A percentile compares a stretch with the other conserved stretches of the same genome.
Evolutionary conservation across 2,113 vertebrate genomes (phyloP).

Genomic region (Gallinago media): DNA sequence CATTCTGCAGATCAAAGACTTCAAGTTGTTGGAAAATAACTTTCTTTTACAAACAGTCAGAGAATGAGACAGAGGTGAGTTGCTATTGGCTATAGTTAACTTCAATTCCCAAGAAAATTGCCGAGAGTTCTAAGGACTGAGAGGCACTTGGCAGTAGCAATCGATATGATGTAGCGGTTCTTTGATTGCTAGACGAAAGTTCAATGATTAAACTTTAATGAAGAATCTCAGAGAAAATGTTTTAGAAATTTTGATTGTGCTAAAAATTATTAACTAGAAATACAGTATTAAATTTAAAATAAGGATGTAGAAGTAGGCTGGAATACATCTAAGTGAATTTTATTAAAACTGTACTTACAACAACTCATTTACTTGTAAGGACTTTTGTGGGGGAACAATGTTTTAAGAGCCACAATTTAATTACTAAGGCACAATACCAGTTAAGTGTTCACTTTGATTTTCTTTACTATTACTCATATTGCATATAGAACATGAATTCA

Average conservation of each 20-base stretch:
- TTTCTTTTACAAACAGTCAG: neutral
- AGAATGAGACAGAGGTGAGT: neutral
- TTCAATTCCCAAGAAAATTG: conserved; percentile 16
- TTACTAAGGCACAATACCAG: neutral
- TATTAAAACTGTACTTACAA: neutral
- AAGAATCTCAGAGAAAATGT: neutral
- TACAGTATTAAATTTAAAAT: neutral
- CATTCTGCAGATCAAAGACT: neutral
- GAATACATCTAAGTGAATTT: neutral
- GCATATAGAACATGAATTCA: neutral
- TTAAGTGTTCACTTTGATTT: neutral
- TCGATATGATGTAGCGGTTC: conserved; percentile 11
- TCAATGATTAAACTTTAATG: neutral
- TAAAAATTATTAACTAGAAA: conserved; percentile 2
- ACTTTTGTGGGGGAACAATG: neutral
- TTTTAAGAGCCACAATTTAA: neutral
- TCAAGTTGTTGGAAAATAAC: neutral
- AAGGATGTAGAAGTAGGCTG: neutral
- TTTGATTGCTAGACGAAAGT: conserved; percentile 41
- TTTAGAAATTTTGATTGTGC: neutral
- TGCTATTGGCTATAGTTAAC: neutral
- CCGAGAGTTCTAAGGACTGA: neutral
- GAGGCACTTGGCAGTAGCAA: conserved; percentile 17
- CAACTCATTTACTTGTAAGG: neutral
- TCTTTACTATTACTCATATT: neutral